Percentiles rank a stretch among this genome's conserved stretches.
Conservation (phyloP, 2,888 invertebrate species). For the Rhagium mordax region DNA sequence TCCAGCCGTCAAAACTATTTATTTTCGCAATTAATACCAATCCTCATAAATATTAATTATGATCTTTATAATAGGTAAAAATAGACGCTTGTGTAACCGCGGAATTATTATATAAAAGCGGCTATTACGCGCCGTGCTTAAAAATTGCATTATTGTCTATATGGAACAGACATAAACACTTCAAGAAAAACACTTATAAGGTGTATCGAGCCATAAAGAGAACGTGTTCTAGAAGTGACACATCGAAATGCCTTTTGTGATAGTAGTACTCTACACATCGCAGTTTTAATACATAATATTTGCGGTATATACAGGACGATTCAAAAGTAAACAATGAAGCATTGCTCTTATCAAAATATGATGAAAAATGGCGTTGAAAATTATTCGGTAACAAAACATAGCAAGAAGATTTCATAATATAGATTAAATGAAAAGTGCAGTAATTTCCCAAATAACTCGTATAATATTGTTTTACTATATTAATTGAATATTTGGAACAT, state of each 20-base stretch:
- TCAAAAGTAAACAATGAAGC: too few species aligned
- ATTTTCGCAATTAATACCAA: slow-evolving; percentile 21
- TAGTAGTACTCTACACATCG: background rate
- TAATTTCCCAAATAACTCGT: too few species aligned
- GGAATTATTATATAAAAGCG: slow-evolving; percentile 19
- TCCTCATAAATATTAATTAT: slow-evolving; percentile 22
- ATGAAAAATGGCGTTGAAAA: too few species aligned
- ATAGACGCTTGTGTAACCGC: slow-evolving; percentile 17
- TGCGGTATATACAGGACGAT: background rate
- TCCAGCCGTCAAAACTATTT: slow-evolving; percentile 16
- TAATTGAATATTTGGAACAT: too few species aligned
- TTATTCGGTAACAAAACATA: too few species aligned
- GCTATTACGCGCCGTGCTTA: background rate
- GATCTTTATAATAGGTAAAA: slow-evolving; percentile 18
- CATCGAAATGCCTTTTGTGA: slow-evolving; percentile 24
- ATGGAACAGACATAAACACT: slow-evolving; percentile 13
- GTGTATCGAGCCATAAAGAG: slow-evolving; percentile 11
- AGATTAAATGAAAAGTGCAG: too few species aligned
- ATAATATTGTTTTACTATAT: too few species aligned
- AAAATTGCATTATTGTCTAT: slow-evolving; percentile 22
- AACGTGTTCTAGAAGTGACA: slow-evolving; percentile 31
- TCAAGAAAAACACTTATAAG: slow-evolving; percentile 16
- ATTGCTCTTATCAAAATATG: too few species aligned
- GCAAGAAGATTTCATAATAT: too few species aligned
- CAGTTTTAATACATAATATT: background rate